phyloP scores from a whole-genome alignment of 1,140 invertebrate species.

The Bicyclus anynana region DNA sequence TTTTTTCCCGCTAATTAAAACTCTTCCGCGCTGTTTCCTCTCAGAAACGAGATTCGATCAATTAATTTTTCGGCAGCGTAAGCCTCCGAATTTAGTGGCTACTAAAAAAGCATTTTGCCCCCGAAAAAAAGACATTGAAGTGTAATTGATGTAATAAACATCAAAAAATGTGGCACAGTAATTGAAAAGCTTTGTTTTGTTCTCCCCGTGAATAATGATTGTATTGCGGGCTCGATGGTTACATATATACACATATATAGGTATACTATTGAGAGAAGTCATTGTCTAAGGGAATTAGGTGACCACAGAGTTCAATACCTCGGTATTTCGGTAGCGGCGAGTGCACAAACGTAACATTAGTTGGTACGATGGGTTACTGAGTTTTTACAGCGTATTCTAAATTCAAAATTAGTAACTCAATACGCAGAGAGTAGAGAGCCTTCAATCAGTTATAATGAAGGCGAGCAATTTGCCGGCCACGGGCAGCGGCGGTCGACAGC shows the following conservation, averaged over 20 bases:
- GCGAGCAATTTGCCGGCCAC: slow-evolving; percentile 51
- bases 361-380: no score
- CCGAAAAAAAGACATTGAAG: slow-evolving; percentile 31
- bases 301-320: background rate
- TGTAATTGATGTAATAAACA: slow-evolving; percentile 20
- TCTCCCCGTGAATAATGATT: background rate
- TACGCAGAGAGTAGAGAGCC: slow-evolving; percentile 7
- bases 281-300: background rate
- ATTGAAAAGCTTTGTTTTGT: background rate
- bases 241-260: background rate
- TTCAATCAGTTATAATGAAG: slow-evolving; percentile 58
- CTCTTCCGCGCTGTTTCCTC: slow-evolving; percentile 75
- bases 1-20: slow-evolving; percentile 77
- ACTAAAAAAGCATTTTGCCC: slow-evolving; percentile 56
- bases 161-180: background rate
- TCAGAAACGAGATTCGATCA: slow-evolving; percentile 74
- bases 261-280: background rate
- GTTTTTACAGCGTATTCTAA: no score
- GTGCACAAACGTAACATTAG: no score
- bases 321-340: background rate
- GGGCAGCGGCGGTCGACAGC: slow-evolving; percentile 38
- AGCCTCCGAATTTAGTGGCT: slow-evolving; percentile 69
- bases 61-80: slow-evolving; percentile 74
- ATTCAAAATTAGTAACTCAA: background rate
- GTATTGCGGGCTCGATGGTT: background rate